Evolutionary conservation across 2,888 invertebrate genomes (phyloP).

Genomic region (Eudasyphora cyanicolor): DNA sequence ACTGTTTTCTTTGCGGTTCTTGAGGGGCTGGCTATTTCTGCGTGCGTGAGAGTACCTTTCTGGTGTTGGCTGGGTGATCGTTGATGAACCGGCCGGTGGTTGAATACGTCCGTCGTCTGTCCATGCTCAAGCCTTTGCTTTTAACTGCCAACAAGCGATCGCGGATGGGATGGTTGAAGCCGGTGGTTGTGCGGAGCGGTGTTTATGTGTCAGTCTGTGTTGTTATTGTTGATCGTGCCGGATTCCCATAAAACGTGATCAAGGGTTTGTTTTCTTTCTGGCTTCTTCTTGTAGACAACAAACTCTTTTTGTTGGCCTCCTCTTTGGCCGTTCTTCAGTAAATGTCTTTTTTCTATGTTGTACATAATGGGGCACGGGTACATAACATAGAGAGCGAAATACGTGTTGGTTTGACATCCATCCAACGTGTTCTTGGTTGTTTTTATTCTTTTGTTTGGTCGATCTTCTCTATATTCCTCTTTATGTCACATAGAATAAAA

Average conservation of each 20-base stretch:
- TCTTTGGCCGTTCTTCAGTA: neutral
- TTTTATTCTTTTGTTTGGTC: neutral
- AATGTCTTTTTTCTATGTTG: neutral
- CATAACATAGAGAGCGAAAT: neutral
- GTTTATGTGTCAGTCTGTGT: constrained; percentile 44
- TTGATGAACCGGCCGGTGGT: neutral
- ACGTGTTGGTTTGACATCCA: no score
- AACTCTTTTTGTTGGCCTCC: constrained; percentile 12
- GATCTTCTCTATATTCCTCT: neutral
- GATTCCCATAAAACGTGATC: constrained; percentile 66
- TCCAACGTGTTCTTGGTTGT: neutral
- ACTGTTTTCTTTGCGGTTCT: neutral
- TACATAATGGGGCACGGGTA: neutral
- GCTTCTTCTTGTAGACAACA: constrained; percentile 3
- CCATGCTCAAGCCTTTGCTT: neutral
- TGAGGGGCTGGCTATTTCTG: constrained; percentile 4
- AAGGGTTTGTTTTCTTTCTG: constrained; percentile 52
- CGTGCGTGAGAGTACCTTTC: neutral
- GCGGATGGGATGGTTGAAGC: neutral
- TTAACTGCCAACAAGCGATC: neutral
- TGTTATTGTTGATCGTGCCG: constrained; percentile 57
- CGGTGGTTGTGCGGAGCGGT: neutral
- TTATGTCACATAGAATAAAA: constrained; percentile 7
- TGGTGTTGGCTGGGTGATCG: neutral
- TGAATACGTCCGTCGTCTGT: neutral